phyloP scores from a whole-genome alignment of 2,797 vertebrate species.

The Galaxias olidus region DNA sequence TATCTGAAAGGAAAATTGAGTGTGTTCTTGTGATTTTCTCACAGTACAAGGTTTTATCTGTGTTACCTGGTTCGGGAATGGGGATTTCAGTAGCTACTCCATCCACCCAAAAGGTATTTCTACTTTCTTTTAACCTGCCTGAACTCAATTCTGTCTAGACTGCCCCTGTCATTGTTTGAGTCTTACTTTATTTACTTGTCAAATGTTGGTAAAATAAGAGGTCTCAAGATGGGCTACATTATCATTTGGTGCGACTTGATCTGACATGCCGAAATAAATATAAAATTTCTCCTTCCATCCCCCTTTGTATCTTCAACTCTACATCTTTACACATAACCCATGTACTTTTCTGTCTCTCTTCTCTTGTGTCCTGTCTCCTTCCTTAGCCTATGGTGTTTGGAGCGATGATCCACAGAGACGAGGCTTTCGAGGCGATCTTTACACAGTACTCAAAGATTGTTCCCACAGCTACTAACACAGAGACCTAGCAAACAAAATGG shows the following conservation, averaged over 20 bases:
- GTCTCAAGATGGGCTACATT: too few relatives aligned
- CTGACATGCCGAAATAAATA: not conserved
- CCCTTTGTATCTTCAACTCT: not conserved
- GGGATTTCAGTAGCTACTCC: slow-evolving; percentile 96
- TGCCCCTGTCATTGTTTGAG: too few relatives aligned
- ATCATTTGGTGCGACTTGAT: too few relatives aligned
- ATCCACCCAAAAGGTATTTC: slow-evolving; percentile 89
- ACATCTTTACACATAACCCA: not conserved
- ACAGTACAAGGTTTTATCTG: slow-evolving; percentile 97
- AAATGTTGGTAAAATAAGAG: too few relatives aligned
- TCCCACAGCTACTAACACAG: slow-evolving; percentile 65
- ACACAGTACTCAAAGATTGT: slow-evolving; percentile 84
- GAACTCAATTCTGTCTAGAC: too few relatives aligned
- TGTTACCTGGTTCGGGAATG: slow-evolving; percentile 97
- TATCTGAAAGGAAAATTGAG: not conserved
- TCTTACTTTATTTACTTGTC: too few relatives aligned
- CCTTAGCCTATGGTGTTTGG: slow-evolving; percentile 94
- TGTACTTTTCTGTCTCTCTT: not conserved
- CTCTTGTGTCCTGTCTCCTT: not conserved
- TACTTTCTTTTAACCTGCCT: too few relatives aligned
- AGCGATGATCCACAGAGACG: slow-evolving; percentile 96
- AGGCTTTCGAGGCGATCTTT: slow-evolving; percentile 93
- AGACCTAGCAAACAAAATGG: slow-evolving; percentile 71
- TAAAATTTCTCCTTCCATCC: not conserved
- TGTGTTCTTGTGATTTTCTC: slow-evolving; percentile 10